phyloP scores from a whole-genome alignment of 2,888 invertebrate species.

The Tenthredo scrophulariae region DNA sequence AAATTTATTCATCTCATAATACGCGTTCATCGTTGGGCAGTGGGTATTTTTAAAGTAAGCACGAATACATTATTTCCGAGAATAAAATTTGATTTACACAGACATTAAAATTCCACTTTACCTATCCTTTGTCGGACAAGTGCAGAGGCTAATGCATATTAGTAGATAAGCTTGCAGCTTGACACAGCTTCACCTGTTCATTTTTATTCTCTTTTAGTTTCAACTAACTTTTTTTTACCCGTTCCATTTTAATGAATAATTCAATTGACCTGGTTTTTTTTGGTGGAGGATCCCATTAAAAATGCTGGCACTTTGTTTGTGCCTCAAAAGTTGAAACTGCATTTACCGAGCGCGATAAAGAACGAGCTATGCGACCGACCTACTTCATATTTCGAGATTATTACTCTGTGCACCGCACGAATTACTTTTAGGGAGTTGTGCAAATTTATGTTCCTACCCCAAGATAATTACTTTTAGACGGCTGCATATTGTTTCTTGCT shows the following conservation, averaged over 20 bases:
- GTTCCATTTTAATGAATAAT: slow-evolving; percentile 60
- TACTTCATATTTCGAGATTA: slow-evolving; percentile 62
- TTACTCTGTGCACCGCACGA: slow-evolving; percentile 55
- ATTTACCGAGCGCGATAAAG: slow-evolving; percentile 53
- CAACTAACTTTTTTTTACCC: slow-evolving; percentile 10
- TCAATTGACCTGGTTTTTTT: slow-evolving; percentile 61
- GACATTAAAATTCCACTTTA: slow-evolving; percentile 19
- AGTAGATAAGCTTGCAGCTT: slow-evolving; percentile 28
- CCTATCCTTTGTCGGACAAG: not conserved
- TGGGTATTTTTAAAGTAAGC: not conserved
- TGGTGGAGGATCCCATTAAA: slow-evolving; percentile 62
- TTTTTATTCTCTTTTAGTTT: slow-evolving; percentile 22
- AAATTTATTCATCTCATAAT: not conserved
- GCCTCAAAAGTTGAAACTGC: slow-evolving; percentile 59
- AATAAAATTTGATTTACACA: slow-evolving; percentile 5
- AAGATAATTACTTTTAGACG: slow-evolving; percentile 45
- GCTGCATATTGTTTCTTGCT: slow-evolving; percentile 4
- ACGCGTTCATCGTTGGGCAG: not conserved
- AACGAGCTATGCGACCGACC: slow-evolving; percentile 55
- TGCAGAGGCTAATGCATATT: slow-evolving; percentile 24
- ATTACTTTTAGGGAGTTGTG: slow-evolving; percentile 58
- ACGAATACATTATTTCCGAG: not conserved
- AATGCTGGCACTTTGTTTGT: slow-evolving; percentile 57
- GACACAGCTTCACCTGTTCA: slow-evolving; percentile 18
- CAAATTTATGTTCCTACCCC: slow-evolving; percentile 40